Evolutionary conservation across 2,797 vertebrate genomes (phyloP).

Genomic region (Sebastes ruberrimus): DNA sequence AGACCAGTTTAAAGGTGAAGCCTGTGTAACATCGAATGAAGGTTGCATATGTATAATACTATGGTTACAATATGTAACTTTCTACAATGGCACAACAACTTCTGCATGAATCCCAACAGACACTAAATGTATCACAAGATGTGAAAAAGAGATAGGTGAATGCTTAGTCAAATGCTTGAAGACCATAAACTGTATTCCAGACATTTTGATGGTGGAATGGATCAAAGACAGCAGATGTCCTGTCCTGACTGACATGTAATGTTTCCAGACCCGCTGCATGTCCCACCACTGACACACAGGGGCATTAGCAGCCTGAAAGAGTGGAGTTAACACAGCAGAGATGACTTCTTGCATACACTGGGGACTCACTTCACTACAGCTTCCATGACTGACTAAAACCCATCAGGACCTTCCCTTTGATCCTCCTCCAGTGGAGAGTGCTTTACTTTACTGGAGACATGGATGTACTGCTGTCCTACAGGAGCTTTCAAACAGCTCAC

Average conservation of each 20-base stretch:
- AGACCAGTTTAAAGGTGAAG: neutral
- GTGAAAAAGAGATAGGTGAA: conserved; percentile 2
- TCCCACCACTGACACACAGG: conserved; percentile 40
- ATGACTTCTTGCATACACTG: conserved; percentile 33
- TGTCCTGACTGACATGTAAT: conserved; percentile 44
- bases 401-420: conserved; percentile 61
- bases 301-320: conserved; percentile 29
- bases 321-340: conserved; percentile 39
- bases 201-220: conserved; percentile 25
- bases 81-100: neutral
- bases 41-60: neutral
- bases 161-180: conserved; percentile 8
- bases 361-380: conserved; percentile 48
- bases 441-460: conserved; percentile 44
- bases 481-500: conserved; percentile 38
- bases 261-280: conserved; percentile 37
- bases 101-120: neutral
- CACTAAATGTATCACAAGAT: conserved; percentile 26
- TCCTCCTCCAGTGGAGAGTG: conserved; percentile 53
- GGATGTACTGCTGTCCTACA: conserved; percentile 43
- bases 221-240: conserved; percentile 60
- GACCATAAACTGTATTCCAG: conserved; percentile 31
- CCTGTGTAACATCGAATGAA: neutral
- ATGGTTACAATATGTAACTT: neutral
- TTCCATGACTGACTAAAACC: conserved; percentile 50